phyloP scores from a whole-genome alignment of 2,113 vertebrate species.

The Syngnathus floridae region DNA sequence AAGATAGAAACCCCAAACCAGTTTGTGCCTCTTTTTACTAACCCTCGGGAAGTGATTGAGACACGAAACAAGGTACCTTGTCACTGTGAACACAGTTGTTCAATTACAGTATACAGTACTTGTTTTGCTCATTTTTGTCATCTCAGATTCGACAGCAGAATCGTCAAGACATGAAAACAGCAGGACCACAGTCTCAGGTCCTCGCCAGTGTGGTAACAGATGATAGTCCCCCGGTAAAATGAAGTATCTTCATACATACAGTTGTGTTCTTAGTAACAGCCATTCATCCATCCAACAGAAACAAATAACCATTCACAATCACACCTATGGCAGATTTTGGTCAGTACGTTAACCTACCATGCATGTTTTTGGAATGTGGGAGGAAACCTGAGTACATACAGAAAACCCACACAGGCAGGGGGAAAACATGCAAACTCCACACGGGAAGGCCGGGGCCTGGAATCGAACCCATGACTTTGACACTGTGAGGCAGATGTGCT shows the following conservation, averaged over 20 bases:
- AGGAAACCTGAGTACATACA: no score
- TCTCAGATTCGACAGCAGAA: slow-evolving; percentile 90
- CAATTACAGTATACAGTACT: not conserved
- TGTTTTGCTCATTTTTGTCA: not conserved
- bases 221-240: slow-evolving; percentile 80
- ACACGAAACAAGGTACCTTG: slow-evolving; percentile 88
- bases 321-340: no score
- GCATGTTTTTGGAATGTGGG: no score
- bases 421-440: no score
- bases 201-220: slow-evolving; percentile 86
- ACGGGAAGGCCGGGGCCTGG: no score
- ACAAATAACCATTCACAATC: no score
- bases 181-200: slow-evolving; percentile 91
- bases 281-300: no score
- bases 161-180: slow-evolving; percentile 93
- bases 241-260: not conserved
- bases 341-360: no score
- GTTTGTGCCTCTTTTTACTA: slow-evolving; percentile 96
- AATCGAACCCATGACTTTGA: no score
- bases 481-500: no score
- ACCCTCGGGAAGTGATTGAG: slow-evolving; percentile 93
- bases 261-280: not conserved
- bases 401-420: no score
- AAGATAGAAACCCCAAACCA: slow-evolving; percentile 95
- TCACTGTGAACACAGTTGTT: not conserved